Evolutionary conservation across 2,888 invertebrate genomes (phyloP).

Genomic region (Agrochola lota): DNA sequence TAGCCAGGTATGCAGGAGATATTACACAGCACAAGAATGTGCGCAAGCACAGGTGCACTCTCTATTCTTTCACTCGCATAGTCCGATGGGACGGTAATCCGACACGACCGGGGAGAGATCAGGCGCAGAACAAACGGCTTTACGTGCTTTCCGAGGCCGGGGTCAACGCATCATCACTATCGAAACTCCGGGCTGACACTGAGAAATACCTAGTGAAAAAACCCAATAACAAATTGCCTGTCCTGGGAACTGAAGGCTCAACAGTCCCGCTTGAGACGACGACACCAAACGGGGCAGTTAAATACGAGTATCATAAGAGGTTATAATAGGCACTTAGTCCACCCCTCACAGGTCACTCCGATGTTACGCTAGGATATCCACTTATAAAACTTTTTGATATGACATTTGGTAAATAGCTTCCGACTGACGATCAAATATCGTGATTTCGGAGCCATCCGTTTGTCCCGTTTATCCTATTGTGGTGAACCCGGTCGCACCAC

Average conservation of each 20-base stretch:
- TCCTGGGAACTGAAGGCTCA: too few relatives aligned
- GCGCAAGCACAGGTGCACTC: background rate
- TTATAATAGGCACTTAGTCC: background rate
- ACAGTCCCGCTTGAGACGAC: too few relatives aligned
- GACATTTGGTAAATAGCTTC: constrained; percentile 3
- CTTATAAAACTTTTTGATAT: background rate
- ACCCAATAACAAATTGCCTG: background rate
- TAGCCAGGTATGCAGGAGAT: background rate
- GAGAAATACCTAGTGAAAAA: background rate
- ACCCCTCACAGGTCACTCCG: background rate
- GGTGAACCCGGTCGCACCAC: constrained; percentile 24
- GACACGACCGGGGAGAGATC: too few relatives aligned
- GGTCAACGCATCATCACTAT: too few relatives aligned
- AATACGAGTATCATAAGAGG: too few relatives aligned
- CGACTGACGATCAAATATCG: constrained; percentile 26
- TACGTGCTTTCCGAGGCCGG: too few relatives aligned
- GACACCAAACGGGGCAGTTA: too few relatives aligned
- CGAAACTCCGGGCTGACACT: too few relatives aligned
- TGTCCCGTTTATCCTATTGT: constrained; percentile 25
- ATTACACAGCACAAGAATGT: background rate
- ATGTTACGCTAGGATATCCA: background rate
- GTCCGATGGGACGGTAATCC: too few relatives aligned
- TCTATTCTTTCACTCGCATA: too few relatives aligned
- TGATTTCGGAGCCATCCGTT: constrained; percentile 21
- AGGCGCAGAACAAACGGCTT: too few relatives aligned